Percentiles rank a stretch among this genome's conserved stretches.
Conservation (phyloP, 2,113 vertebrate genomes). For the Alaudala cheleensis region DNA sequence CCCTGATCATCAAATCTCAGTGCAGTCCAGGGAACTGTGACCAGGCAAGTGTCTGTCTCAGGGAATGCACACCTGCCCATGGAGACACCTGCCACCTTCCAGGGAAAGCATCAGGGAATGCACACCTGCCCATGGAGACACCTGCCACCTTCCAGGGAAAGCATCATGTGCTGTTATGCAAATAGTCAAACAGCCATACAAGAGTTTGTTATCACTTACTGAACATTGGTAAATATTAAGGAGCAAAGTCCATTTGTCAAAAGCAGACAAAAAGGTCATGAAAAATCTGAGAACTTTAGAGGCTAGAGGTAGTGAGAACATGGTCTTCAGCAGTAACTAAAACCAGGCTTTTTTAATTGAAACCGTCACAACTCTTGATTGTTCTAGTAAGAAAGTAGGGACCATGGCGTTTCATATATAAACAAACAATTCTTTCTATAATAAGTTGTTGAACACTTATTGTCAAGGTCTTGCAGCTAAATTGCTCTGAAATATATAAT, state of each 20-base stretch:
- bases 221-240: neutral
- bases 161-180: fast-evolving
- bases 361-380: neutral
- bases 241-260: neutral
- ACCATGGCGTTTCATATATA: neutral
- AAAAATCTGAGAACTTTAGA: neutral
- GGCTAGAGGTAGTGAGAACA: neutral
- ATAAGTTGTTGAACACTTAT: neutral
- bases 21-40: conserved; percentile 2
- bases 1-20: conserved; percentile 56
- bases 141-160: neutral
- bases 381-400: neutral
- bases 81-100: neutral
- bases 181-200: neutral
- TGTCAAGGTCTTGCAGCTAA: neutral
- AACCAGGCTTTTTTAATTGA: neutral
- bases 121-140: neutral
- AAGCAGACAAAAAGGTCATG: neutral
- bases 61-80: neutral
- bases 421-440: neutral
- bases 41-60: neutral
- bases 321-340: neutral
- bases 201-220: neutral
- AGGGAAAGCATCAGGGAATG: neutral
- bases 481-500: neutral